Percentiles rank a stretch among this genome's conserved stretches.
phyloP scores from a whole-genome alignment of 1,140 invertebrate genomes.

The Ctenoplectra terminalis region DNA sequence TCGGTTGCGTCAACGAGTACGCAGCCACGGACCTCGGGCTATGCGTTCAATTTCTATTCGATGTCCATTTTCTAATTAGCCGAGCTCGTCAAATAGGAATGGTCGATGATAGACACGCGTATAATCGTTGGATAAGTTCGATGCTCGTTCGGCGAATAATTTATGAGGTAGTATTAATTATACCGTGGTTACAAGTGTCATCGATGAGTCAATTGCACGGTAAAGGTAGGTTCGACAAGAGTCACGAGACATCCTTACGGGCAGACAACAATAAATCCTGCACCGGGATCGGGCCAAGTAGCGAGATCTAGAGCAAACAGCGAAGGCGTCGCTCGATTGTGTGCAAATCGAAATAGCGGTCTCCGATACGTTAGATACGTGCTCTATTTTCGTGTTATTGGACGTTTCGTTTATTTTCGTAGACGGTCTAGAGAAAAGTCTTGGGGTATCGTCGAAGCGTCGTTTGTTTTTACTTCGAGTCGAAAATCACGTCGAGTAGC shows the following conservation, averaged over 20 bases:
- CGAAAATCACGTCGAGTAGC: neutral
- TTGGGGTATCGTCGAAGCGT: neutral
- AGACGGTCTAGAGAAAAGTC: neutral
- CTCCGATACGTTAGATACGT: neutral
- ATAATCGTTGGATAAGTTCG: neutral
- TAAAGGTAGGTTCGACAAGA: neutral
- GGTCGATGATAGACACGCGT: neutral
- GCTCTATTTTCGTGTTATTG: constrained; percentile 30
- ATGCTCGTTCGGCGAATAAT: constrained; percentile 5
- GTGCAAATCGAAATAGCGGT: constrained; percentile 13
- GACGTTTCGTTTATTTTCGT: constrained; percentile 39
- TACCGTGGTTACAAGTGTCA: neutral
- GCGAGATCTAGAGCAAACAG: neutral
- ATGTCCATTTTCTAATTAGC: constrained; percentile 57
- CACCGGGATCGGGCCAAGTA: neutral
- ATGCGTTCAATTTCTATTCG: constrained; percentile 45
- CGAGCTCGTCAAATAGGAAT: neutral
- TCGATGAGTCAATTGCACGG: neutral
- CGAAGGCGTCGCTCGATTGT: constrained; percentile 2
- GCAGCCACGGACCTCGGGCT: constrained; percentile 15
- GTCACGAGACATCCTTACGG: neutral
- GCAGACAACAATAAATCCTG: neutral
- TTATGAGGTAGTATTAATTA: neutral
- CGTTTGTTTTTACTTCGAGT: constrained; percentile 21
- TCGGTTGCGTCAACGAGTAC: constrained; percentile 49